A percentile compares a stretch with the other conserved stretches of the same genome.
These are phyloP conservation scores for Carcina quercana DNA, from an alignment of 2,888 invertebrate species.

Conservation along the genomic window DNA sequence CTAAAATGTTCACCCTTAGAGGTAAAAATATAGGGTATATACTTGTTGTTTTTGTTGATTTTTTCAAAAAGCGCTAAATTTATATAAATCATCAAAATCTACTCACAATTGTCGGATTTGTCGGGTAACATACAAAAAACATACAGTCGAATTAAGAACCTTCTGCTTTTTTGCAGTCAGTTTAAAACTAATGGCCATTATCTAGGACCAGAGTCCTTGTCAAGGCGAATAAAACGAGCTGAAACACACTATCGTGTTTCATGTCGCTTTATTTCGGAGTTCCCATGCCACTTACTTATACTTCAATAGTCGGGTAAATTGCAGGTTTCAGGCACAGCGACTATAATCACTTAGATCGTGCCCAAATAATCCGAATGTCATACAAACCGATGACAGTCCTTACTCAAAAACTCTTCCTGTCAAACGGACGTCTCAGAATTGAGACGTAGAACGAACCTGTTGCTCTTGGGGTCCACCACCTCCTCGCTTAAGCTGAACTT, in stretches of 20 bases:
- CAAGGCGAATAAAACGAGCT: no score
- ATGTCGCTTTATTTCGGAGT: not conserved
- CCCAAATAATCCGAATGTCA: conserved; percentile 50
- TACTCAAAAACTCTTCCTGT: conserved; percentile 58
- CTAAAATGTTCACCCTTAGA: no score
- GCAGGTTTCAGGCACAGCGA: not conserved
- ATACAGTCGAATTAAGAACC: no score
- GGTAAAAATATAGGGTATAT: no score
- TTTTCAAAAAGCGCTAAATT: no score
- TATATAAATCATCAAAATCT: no score
- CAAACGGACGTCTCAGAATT: conserved; percentile 98
- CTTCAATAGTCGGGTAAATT: not conserved
- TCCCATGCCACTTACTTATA: not conserved
- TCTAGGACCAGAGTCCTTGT: no score
- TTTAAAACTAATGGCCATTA: no score
- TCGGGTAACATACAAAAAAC: no score
- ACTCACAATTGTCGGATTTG: no score
- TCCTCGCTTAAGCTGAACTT: conserved; percentile 97
- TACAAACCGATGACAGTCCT: conserved; percentile 51
- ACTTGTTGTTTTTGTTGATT: no score
- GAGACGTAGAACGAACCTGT: conserved; percentile 93
- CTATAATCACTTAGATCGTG: conserved; percentile 11
- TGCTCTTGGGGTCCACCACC: conserved; percentile 95
- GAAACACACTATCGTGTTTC: not conserved
- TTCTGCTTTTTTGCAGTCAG: not conserved